Evolutionary conservation across 2,113 vertebrate genomes (phyloP), one percentile per base, ranked within the genome.

Genomic region (Megalops atlanticus): DNA sequence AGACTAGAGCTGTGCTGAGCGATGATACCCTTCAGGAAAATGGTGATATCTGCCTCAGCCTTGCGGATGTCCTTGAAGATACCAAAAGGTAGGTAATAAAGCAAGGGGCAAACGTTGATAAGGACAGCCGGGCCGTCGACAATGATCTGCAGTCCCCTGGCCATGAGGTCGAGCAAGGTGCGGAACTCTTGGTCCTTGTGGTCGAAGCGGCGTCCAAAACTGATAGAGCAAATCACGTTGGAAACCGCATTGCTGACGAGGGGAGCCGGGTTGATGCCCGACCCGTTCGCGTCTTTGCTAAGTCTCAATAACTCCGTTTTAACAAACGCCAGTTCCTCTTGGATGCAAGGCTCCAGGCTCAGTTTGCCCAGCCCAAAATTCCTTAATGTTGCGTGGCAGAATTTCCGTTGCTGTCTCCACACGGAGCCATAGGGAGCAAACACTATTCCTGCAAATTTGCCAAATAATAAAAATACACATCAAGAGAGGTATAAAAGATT

Each of bases 211-310:
- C 86, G 96, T 16, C 97, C 96, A 24, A 99, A 93, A 85, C 95
- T 93, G 89, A 99, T 86, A 2, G 95, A 96, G 76, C 97, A 98
- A 83, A 99, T 99, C 52, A 99, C 90, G 1, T 99, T 99, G 38
- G 98, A 97, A 76, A 99, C 96, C 0, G 96, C 94, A 0, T 93
- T 97, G 85, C 92, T 92, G 82, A 99, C 91, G 1, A 98, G 89
- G 0, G 95, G 92, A 16, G 91, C 92, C 3, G 91, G 93, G 78
- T 91, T 91, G 77, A 99, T 95, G 0, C 89, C 91, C 0, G 91
- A 73, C 0, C 77, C 77, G 1, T 77, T 87, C 0, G 43, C 21
- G 24, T 91, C 76, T 3, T 85, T 71, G 0, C 90, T 93, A 0
- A 92, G 92, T 33, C 88, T 94, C 49, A 94, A 86, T 86, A 99